Percentiles rank a stretch among this genome's conserved stretches.
Conservation (phyloP, 2,888 invertebrate species). For the Meandrusa payeni region DNA sequence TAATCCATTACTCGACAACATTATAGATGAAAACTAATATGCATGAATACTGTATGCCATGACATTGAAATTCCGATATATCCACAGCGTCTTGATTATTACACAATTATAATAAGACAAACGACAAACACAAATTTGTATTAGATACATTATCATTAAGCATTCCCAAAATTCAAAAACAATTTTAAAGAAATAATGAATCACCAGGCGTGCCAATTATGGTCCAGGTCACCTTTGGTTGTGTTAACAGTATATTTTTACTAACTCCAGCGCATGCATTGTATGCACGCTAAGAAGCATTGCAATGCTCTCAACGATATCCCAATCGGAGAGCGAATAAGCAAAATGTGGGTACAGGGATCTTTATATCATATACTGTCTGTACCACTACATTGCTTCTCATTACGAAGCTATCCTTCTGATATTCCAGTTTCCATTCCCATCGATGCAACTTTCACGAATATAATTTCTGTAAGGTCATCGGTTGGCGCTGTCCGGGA, state of each 20-base stretch:
- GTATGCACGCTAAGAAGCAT: conserved; percentile 49
- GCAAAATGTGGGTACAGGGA: conserved; percentile 22
- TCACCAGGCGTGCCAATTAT: conserved; percentile 45
- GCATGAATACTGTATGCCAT: conserved; percentile 46
- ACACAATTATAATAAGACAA: conserved; percentile 45
- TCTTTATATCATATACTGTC: conserved; percentile 22
- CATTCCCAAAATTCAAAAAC: conserved; percentile 41
- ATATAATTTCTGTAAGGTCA: no score
- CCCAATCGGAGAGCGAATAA: conserved; percentile 34
- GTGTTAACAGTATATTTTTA: conserved; percentile 67
- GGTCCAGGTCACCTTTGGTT: conserved; percentile 61
- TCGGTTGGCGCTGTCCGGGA: no score
- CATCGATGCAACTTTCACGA: conserved; percentile 34
- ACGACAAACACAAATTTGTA: conserved; percentile 47
- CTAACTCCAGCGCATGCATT: conserved; percentile 61
- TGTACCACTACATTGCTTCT: conserved; percentile 22
- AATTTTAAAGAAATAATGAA: conserved; percentile 30
- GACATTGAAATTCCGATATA: conserved; percentile 52
- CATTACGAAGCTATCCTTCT: conserved; percentile 51
- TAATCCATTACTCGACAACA: conserved; percentile 23
- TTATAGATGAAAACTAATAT: conserved; percentile 7
- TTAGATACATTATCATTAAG: conserved; percentile 42
- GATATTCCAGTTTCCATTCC: conserved; percentile 39
- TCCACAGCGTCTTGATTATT: conserved; percentile 39
- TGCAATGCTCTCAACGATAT: conserved; percentile 41